Evolutionary conservation across 2,113 vertebrate genomes (phyloP).

Genomic region (Oryzias celebensis): DNA sequence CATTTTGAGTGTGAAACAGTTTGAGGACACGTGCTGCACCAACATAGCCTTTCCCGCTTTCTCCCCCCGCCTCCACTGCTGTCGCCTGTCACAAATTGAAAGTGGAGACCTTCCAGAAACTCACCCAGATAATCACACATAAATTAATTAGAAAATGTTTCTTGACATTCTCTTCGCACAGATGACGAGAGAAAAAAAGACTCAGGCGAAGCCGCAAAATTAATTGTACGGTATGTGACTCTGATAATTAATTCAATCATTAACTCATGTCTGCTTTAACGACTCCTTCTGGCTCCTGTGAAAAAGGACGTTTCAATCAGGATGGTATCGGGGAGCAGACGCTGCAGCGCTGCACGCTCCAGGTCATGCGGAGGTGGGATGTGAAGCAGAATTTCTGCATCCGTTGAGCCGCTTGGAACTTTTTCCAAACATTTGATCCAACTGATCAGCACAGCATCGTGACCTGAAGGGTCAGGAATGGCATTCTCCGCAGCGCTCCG

Average conservation of each 20-base stretch:
- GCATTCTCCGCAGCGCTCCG: too few species aligned
- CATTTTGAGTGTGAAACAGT: constrained; percentile 7
- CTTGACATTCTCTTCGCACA: constrained; percentile 80
- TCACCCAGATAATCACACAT: constrained; percentile 81
- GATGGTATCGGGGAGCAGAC: constrained; percentile 33
- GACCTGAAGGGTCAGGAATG: too few species aligned
- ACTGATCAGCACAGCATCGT: too few species aligned
- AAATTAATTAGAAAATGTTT: constrained; percentile 86
- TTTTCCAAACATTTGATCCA: too few species aligned
- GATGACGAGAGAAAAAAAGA: constrained; percentile 69
- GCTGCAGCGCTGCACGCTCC: neutral
- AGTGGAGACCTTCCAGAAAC: constrained; percentile 82
- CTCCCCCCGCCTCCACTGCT: constrained; percentile 43
- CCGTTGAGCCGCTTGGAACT: too few species aligned
- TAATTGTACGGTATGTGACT: constrained; percentile 84
- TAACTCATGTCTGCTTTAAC: constrained; percentile 80
- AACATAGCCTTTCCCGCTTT: constrained; percentile 29
- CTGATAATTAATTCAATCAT: constrained; percentile 85
- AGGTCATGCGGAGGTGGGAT: constrained; percentile 26
- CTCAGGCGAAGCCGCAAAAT: constrained; percentile 81
- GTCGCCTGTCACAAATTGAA: constrained; percentile 80
- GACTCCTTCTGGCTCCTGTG: constrained; percentile 76
- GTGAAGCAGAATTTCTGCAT: constrained; percentile 17
- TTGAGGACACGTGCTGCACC: constrained; percentile 9
- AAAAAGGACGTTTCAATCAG: constrained; percentile 71